Conservation (phyloP, 2,113 vertebrate genomes). For the Cichladusa arquata region DNA sequence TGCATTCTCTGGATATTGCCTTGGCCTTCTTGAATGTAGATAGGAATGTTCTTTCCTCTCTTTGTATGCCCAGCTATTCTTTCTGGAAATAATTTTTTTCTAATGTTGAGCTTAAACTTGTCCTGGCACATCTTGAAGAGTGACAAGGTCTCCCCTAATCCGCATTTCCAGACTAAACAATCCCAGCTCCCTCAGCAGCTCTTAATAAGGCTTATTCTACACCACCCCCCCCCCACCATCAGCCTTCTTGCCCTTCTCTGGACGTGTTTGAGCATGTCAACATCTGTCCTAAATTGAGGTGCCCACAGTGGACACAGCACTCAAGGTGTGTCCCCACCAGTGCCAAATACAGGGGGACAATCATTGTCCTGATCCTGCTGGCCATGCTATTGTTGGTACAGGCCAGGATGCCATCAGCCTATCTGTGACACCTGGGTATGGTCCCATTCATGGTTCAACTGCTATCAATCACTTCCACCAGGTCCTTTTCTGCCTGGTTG, state of each 20-base stretch:
- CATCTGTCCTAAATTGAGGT: background rate
- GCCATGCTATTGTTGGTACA: background rate
- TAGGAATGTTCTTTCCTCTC: background rate
- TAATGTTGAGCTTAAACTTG: background rate
- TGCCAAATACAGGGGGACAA: rapidly evolving
- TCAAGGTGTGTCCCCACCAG: background rate
- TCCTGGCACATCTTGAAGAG: background rate
- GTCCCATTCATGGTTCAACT: background rate
- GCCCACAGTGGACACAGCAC: too few species aligned
- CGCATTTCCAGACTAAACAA: background rate
- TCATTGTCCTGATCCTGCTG: rapidly evolving
- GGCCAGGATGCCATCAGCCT: background rate
- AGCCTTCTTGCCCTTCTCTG: background rate
- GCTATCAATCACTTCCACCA: too few species aligned
- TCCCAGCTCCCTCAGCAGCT: rapidly evolving
- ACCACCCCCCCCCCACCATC: background rate
- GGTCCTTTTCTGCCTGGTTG: background rate
- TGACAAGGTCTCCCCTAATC: too few species aligned
- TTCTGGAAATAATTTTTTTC: background rate
- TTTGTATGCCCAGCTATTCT: background rate
- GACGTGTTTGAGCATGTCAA: background rate
- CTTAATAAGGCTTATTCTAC: background rate
- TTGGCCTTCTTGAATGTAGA: background rate
- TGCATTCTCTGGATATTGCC: background rate
- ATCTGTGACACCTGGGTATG: background rate